These are phyloP conservation scores for Andrena chrysosceles DNA, from an alignment of 2,888 invertebrate genomes.

Conservation along the genomic window DNA sequence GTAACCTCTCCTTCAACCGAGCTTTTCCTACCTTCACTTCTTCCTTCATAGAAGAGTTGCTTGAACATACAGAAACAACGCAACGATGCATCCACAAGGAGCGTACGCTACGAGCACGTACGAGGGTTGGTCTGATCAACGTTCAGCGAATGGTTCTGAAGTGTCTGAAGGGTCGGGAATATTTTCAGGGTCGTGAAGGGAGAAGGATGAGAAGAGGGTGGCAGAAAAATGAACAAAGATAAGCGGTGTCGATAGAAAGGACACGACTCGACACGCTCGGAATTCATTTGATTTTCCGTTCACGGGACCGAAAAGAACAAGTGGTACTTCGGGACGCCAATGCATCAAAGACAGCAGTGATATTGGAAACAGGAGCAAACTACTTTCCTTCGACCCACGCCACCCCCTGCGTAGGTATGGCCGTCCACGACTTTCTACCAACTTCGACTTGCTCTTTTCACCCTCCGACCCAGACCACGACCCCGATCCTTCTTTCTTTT, in stretches of 20 bases:
- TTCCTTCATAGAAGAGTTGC: neutral
- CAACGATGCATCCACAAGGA: neutral
- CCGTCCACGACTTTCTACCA: slow-evolving; percentile 62
- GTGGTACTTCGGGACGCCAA: slow-evolving; percentile 66
- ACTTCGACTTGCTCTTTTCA: slow-evolving; percentile 65
- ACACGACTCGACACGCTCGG: slow-evolving; percentile 64
- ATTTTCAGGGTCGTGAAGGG: slow-evolving; percentile 17
- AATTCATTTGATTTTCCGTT: slow-evolving; percentile 76
- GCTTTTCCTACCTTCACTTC: too few species aligned
- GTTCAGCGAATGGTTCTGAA: neutral
- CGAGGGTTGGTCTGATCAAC: neutral
- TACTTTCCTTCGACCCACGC: slow-evolving; percentile 31
- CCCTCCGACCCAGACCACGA: slow-evolving; percentile 41
- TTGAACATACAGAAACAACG: neutral
- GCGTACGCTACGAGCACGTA: neutral
- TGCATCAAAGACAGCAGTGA: slow-evolving; percentile 69
- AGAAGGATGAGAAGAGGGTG: neutral
- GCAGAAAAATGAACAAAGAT: slow-evolving; percentile 43
- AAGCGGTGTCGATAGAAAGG: slow-evolving; percentile 49
- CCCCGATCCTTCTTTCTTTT: slow-evolving; percentile 22
- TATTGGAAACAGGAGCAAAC: slow-evolving; percentile 73
- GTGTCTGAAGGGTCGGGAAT: neutral
- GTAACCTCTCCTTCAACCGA: too few species aligned
- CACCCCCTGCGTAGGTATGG: slow-evolving; percentile 5
- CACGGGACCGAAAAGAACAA: slow-evolving; percentile 69